Percentiles rank a stretch among this genome's conserved stretches.
These are phyloP conservation scores for Venustoraphidia nigricollis DNA, from an alignment of 2,888 invertebrate genomes.

Conservation along the genomic window DNA sequence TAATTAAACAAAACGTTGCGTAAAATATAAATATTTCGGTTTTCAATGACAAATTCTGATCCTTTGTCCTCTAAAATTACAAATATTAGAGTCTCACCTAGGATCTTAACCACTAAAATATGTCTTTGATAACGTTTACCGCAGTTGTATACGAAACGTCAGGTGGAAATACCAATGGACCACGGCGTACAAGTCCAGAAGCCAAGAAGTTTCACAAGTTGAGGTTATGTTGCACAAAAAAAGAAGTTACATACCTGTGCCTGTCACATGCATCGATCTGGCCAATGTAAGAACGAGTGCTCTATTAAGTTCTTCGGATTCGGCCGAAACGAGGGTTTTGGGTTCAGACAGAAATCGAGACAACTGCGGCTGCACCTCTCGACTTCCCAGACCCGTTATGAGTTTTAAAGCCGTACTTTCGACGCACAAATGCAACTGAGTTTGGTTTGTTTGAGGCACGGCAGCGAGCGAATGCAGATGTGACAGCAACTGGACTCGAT, in stretches of 20 bases:
- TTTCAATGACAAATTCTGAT: no score
- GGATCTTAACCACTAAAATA: no score
- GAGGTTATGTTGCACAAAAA: background rate
- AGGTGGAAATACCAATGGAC: no score
- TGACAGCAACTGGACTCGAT: constrained; percentile 79
- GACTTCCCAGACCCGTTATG: constrained; percentile 56
- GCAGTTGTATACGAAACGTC: no score
- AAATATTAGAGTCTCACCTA: no score
- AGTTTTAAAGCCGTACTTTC: constrained; percentile 27
- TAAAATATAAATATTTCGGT: no score
- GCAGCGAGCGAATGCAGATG: constrained; percentile 84
- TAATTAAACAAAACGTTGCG: no score
- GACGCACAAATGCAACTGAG: constrained; percentile 37
- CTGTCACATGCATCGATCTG: constrained; percentile 86
- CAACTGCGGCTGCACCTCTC: constrained; percentile 86
- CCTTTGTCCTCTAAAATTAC: no score
- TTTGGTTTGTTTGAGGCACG: constrained; percentile 88
- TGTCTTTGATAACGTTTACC: no score
- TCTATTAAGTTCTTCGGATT: constrained; percentile 89
- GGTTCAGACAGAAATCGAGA: constrained; percentile 83
- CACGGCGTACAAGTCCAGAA: no score
- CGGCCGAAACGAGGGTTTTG: constrained; percentile 80
- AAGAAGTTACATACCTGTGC: constrained; percentile 35
- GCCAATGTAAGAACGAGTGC: constrained; percentile 88
- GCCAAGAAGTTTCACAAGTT: no score